Evolutionary conservation across 2,888 invertebrate species (phyloP).

Genomic region (Campoplex nolae): DNA sequence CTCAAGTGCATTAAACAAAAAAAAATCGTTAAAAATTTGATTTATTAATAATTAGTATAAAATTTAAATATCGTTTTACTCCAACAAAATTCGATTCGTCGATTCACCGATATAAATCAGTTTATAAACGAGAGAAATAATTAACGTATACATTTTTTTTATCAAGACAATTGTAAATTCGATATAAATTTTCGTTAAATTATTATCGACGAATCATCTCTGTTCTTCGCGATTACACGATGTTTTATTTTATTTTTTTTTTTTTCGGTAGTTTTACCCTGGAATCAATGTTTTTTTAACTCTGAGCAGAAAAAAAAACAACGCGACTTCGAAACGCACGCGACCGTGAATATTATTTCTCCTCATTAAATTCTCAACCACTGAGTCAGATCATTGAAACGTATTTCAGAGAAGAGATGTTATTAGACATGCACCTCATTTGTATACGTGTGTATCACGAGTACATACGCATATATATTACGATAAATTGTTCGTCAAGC

Average conservation of each 20-base stretch:
- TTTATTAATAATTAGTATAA: not conserved
- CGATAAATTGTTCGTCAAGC: constrained; percentile 1
- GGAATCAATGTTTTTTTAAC: constrained; percentile 1
- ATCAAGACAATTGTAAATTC: not conserved
- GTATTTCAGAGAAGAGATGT: not conserved
- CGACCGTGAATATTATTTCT: constrained; percentile 26
- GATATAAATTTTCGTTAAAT: not conserved
- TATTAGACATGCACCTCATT: not conserved
- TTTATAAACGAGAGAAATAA: not conserved
- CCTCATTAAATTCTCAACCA: not conserved
- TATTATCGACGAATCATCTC: too few relatives aligned
- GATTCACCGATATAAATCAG: not conserved
- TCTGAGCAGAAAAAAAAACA: not conserved
- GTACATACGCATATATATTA: not conserved
- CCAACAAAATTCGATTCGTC: not conserved
- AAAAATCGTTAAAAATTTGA: not conserved
- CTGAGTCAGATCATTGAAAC: constrained; percentile 5
- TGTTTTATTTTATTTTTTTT: too few relatives aligned
- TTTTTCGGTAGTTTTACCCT: not conserved
- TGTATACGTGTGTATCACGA: not conserved
- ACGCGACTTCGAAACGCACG: not conserved
- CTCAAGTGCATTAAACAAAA: not conserved
- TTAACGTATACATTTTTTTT: not conserved
- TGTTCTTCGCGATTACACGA: too few relatives aligned
- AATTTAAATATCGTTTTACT: not conserved